Percentiles rank a stretch among this genome's conserved stretches.
These are phyloP conservation scores for Camelus bactrianus DNA, from an alignment of 2,113 vertebrate genomes.

Conservation along the genomic window DNA sequence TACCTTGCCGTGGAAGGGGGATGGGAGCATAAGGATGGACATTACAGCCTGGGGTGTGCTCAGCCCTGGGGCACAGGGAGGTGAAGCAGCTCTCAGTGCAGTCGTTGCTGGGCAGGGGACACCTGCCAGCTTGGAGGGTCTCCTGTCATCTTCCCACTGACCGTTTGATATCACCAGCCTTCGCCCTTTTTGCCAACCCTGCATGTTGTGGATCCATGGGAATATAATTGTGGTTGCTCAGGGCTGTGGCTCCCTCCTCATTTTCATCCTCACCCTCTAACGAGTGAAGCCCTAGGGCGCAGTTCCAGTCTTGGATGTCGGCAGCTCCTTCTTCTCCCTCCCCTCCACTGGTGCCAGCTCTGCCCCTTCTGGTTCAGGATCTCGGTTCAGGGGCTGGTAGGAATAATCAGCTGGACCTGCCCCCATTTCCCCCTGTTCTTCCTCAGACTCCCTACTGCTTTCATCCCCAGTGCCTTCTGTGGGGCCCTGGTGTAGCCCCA, in stretches of 20 bases:
- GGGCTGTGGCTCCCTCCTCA: constrained; percentile 84
- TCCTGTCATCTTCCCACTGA: constrained; percentile 92
- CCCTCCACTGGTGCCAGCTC: constrained; percentile 43
- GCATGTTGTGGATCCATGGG: constrained; percentile 94
- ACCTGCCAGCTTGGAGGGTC: constrained; percentile 90
- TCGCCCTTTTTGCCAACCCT: constrained; percentile 95
- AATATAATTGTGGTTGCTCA: constrained; percentile 89
- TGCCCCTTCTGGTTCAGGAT: constrained; percentile 87
- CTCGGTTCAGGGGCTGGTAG: constrained; percentile 94
- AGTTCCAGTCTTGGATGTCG: constrained; percentile 91
- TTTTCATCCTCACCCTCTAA: constrained; percentile 92
- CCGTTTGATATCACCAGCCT: constrained; percentile 93
- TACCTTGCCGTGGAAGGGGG: constrained; percentile 18
- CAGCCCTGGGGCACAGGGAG: constrained; percentile 26
- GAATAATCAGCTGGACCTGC: constrained; percentile 84
- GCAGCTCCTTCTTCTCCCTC: constrained; percentile 82
- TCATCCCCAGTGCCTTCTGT: constrained; percentile 84
- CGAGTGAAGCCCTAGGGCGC: constrained; percentile 93
- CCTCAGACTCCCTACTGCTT: constrained; percentile 85
- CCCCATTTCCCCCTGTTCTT: constrained; percentile 77
- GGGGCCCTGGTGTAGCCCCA: constrained; percentile 87
- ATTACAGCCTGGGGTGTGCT: background rate
- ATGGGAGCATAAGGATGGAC: background rate
- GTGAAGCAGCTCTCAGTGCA: background rate
- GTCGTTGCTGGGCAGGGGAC: constrained; percentile 86